These are phyloP conservation scores for Orius laevigatus DNA, from an alignment of 1,140 invertebrate genomes.

Conservation along the genomic window DNA sequence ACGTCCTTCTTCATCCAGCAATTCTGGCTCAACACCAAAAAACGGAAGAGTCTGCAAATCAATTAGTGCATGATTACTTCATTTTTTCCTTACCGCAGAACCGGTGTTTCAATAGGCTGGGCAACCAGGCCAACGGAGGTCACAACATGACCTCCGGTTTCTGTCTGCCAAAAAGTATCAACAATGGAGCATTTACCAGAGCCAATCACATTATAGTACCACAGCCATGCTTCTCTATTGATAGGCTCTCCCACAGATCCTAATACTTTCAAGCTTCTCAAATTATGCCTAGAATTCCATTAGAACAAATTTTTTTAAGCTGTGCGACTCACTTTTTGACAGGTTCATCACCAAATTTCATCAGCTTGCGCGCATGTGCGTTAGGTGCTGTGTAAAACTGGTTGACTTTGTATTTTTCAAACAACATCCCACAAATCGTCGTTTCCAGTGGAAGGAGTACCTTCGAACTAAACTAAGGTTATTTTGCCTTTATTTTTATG, in stretches of 20 bases:
- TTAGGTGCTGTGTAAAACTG: conserved; percentile 99
- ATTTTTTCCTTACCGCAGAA: conserved; percentile 58
- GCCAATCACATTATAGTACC: conserved; percentile 85
- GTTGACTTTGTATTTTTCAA: conserved; percentile 84
- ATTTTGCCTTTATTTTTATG: not conserved
- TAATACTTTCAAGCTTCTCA: conserved; percentile 52
- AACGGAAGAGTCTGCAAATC: conserved; percentile 79
- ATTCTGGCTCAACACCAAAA: conserved; percentile 79
- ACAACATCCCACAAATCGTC: conserved; percentile 84
- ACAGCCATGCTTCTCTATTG: conserved; percentile 94
- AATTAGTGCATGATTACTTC: not conserved
- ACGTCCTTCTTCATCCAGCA: conserved; percentile 76
- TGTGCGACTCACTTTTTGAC: conserved; percentile 37
- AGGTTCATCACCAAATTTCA: conserved; percentile 75
- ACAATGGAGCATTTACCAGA: conserved; percentile 71
- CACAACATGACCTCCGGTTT: conserved; percentile 89
- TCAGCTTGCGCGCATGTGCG: conserved; percentile 91
- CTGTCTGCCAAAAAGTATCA: conserved; percentile 99
- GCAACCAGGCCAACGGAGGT: conserved; percentile 86
- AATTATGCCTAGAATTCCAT: conserved; percentile 26
- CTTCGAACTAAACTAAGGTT: conserved; percentile 67
- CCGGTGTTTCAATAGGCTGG: conserved; percentile 95
- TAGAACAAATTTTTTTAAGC: not conserved
- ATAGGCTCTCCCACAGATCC: conserved; percentile 96
- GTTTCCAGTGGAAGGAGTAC: conserved; percentile 75